Percentiles rank a stretch among this genome's conserved stretches.
phyloP scores from a whole-genome alignment of 2,797 vertebrate genomes.

The Vespertilio murinus region DNA sequence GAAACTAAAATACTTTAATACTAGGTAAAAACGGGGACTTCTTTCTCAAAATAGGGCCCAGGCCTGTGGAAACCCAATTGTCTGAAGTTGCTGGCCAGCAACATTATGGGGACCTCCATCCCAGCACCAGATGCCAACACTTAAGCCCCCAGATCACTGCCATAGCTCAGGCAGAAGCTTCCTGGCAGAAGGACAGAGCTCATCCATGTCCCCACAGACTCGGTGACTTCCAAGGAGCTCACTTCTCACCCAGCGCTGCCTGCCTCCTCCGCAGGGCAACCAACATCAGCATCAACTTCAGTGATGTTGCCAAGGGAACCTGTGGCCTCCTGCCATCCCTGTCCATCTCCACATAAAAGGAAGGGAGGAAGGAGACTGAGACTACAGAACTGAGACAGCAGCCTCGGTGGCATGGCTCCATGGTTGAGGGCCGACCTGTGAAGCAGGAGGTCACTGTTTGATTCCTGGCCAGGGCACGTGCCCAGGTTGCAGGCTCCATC shows the following conservation, averaged over 20 bases:
- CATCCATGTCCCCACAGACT: not conserved
- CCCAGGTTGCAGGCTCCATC: no score
- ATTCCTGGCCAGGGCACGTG: no score
- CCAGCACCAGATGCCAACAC: not conserved
- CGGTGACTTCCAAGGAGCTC: not conserved
- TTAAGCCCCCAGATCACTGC: not conserved
- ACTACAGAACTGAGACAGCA: not conserved
- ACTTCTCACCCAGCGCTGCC: not conserved
- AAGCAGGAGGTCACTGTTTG: no score
- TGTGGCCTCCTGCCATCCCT: not conserved
- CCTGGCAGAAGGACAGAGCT: not conserved
- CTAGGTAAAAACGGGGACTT: not conserved
- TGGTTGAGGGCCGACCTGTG: no score
- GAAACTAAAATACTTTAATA: not conserved
- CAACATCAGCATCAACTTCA: not conserved
- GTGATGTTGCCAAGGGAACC: not conserved
- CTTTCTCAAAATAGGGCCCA: not conserved
- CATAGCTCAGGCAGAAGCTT: not conserved
- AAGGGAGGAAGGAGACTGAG: not conserved
- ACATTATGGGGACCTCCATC: not conserved
- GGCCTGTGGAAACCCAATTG: not conserved
- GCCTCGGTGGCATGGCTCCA: no score
- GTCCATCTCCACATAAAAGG: not conserved
- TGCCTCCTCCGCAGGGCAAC: not conserved
- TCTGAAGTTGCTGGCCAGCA: not conserved